Percentiles rank a stretch among this genome's conserved stretches.
Evolutionary conservation across 2,888 invertebrate genomes (phyloP).

Genomic region (Tachina lurida): DNA sequence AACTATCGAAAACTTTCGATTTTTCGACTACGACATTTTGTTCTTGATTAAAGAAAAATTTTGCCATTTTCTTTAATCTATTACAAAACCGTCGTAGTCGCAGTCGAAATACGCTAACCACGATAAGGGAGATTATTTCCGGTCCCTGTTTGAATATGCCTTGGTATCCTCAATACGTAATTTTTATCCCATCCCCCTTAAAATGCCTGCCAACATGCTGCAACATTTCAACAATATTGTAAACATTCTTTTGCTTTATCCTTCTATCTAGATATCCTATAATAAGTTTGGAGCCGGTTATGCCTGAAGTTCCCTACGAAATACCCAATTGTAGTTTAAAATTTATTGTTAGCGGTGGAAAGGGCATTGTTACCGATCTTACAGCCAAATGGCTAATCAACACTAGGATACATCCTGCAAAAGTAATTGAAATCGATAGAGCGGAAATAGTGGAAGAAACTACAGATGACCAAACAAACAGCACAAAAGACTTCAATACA

Average conservation of each 20-base stretch:
- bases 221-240: not conserved
- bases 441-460: slow-evolving; percentile 73
- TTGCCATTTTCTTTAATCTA: too few relatives aligned
- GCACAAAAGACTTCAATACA: slow-evolving; percentile 11
- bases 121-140: too few relatives aligned
- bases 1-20: too few relatives aligned
- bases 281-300: slow-evolving; percentile 76
- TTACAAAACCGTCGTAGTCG: too few relatives aligned
- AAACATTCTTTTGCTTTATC: not conserved
- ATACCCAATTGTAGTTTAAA: slow-evolving; percentile 87
- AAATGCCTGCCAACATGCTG: not conserved
- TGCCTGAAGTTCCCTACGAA: slow-evolving; percentile 85
- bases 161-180: too few relatives aligned
- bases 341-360: slow-evolving; percentile 86
- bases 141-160: too few relatives aligned
- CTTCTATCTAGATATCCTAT: slow-evolving; percentile 76
- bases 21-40: too few relatives aligned
- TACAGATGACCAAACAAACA: not conserved
- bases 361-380: slow-evolving; percentile 94
- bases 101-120: too few relatives aligned
- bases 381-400: slow-evolving; percentile 93
- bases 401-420: slow-evolving; percentile 88
- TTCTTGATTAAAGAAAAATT: too few relatives aligned
- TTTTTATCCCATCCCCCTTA: not conserved
- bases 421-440: slow-evolving; percentile 83